These are phyloP conservation scores for Pangasius sanitwongsei DNA, from an alignment of 2,797 vertebrate genomes.

Conservation along the genomic window DNA sequence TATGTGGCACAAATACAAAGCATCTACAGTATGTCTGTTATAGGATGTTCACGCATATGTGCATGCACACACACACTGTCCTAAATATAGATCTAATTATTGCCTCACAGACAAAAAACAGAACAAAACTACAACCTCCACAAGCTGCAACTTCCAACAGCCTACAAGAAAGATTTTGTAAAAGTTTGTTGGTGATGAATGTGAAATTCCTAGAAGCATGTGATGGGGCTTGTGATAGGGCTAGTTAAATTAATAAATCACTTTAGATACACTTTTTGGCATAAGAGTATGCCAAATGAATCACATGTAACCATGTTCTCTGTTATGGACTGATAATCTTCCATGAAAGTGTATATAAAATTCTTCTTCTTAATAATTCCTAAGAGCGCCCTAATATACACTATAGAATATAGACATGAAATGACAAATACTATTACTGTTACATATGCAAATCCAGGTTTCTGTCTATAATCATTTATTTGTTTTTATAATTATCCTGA, in stretches of 20 bases:
- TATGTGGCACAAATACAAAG: not conserved
- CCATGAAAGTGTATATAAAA: not conserved
- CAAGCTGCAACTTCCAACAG: not conserved
- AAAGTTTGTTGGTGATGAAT: not conserved
- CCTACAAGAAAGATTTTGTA: not conserved
- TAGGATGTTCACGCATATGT: not conserved
- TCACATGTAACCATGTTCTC: not conserved
- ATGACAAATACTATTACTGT: not conserved
- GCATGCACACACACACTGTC: not conserved
- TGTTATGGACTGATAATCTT: not conserved
- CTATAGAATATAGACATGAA: not conserved
- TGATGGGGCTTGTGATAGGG: not conserved
- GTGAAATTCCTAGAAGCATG: not conserved
- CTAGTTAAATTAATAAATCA: not conserved
- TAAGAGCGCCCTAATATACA: not conserved
- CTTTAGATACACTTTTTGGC: not conserved
- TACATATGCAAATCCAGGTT: not conserved
- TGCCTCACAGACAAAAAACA: not conserved
- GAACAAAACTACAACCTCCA: not conserved
- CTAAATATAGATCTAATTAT: constrained; percentile 2
- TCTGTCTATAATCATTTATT: not conserved
- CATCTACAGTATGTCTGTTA: not conserved
- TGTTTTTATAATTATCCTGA: not conserved
- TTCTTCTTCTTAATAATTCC: not conserved
- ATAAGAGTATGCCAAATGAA: no score